Percentiles rank a stretch among this genome's conserved stretches.
These are phyloP conservation scores for Paedocypris sp. DNA, from an alignment of 2,113 vertebrate genomes.

Conservation along the genomic window DNA sequence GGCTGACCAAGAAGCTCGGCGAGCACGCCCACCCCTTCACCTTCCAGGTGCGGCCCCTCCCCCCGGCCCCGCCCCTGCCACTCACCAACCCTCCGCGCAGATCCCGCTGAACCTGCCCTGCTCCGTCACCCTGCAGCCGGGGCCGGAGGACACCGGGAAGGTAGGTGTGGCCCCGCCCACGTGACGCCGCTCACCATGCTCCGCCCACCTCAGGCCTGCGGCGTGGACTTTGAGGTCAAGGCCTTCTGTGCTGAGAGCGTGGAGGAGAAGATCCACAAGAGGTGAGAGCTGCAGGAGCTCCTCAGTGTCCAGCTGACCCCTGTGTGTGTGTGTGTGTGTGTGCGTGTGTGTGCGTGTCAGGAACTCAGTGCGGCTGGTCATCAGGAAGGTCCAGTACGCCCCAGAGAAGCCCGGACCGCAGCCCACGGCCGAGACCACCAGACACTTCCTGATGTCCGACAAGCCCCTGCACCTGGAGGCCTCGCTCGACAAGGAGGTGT, in stretches of 20 bases:
- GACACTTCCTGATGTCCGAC: conserved; percentile 94
- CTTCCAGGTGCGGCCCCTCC: conserved; percentile 66
- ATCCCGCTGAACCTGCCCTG: conserved; percentile 89
- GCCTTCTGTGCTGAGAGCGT: conserved; percentile 85
- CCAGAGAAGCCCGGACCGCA: conserved; percentile 82
- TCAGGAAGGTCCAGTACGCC: conserved; percentile 89
- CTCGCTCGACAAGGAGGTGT: conserved; percentile 87
- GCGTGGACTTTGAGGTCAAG: conserved; percentile 96
- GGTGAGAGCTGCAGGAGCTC: conserved; percentile 54
- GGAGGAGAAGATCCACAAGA: conserved; percentile 93
- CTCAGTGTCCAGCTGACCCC: background rate
- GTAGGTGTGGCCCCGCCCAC: conserved; percentile 47
- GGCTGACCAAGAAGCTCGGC: conserved; percentile 89
- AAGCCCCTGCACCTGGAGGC: conserved; percentile 88
- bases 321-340: no score
- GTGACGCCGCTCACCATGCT: no score
- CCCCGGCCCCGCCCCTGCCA: conserved; percentile 82
- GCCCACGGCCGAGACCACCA: conserved; percentile 84
- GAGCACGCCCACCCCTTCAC: conserved; percentile 90
- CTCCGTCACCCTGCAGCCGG: conserved; percentile 87
- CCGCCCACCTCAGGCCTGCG: conserved; percentile 95
- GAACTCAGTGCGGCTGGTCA: conserved; percentile 87
- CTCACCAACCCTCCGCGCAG: conserved; percentile 53
- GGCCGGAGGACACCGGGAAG: conserved; percentile 91
- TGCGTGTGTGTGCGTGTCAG: no score